These are phyloP conservation scores for Drosophila kanekoi DNA, from an alignment of 2,888 invertebrate species.

Conservation along the genomic window DNA sequence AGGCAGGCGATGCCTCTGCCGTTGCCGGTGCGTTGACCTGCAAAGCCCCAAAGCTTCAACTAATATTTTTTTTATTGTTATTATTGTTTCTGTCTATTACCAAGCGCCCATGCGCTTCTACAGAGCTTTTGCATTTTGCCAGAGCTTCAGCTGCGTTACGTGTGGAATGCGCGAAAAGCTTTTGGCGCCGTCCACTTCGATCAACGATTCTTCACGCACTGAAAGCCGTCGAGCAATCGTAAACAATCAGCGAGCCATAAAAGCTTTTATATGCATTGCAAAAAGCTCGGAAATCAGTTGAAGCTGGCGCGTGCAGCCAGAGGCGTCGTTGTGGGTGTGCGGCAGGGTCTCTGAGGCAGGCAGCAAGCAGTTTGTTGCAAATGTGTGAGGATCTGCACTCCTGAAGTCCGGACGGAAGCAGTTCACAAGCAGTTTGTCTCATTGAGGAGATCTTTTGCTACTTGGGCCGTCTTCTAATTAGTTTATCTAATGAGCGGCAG, in stretches of 20 bases:
- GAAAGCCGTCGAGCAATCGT: slow-evolving; percentile 14
- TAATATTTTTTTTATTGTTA: slow-evolving; percentile 3
- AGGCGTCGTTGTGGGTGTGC: slow-evolving; percentile 5
- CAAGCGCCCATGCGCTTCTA: slow-evolving; percentile 43
- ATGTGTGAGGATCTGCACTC: not conserved
- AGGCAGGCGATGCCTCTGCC: slow-evolving; percentile 88
- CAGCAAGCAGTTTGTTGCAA: not conserved
- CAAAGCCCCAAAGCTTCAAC: not conserved
- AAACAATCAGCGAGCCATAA: slow-evolving; percentile 10
- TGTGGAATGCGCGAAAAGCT: slow-evolving; percentile 10
- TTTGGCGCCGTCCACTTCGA: slow-evolving; percentile 17
- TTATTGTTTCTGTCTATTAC: slow-evolving; percentile 34
- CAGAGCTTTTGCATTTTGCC: slow-evolving; percentile 55
- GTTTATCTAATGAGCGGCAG: too few relatives aligned
- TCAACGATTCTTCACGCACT: slow-evolving; percentile 36
- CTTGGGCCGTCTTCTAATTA: too few relatives aligned
- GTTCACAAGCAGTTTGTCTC: not conserved
- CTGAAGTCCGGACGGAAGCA: not conserved
- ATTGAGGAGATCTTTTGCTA: not conserved
- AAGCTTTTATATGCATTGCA: slow-evolving; percentile 51
- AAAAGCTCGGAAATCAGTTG: slow-evolving; percentile 14
- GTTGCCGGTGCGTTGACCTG: slow-evolving; percentile 57
- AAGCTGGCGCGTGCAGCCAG: slow-evolving; percentile 20
- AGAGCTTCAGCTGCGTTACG: slow-evolving; percentile 6
- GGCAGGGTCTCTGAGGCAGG: not conserved